Evolutionary conservation across 1,140 invertebrate genomes (phyloP), one percentile per base, ranked within the genome.

Genomic region (Parasteatoda tepidariorum): DNA sequence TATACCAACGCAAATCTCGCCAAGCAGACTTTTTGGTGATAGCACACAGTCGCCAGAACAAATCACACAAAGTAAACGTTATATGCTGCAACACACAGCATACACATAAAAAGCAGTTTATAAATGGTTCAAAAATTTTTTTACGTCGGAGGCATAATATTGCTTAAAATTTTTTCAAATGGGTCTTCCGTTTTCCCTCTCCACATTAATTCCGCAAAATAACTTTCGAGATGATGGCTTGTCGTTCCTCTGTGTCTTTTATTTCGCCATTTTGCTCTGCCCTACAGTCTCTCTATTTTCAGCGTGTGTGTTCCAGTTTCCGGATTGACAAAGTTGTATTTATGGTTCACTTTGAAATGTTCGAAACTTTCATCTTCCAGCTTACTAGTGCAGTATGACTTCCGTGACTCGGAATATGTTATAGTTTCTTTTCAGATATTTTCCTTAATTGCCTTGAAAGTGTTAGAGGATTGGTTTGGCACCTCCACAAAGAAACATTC

Each of bases 281-380:
- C 75, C 34, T 62, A 66, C 22, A 66, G 38, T 48, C 34, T 64
- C 31, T 68, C 38, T 6, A 41, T 13, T 41, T 5, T 41, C 33
- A 75, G 59, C 3, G 48, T 75, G 59, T 83, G 15, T 2, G 34
- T 28, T n/a, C 31, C 84, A 55, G 84, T 85, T 24, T 74, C 84
- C 0, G 70, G 70, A 68, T 84, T 48, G 48, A 67, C 31, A 54
- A 84, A 71, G 31, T 67, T 84, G 9, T 66, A 54, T 24, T 33
- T 83, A 30, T 84, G 84, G 30, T 83, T 81, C 5, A 84, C 84
- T 61, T 48, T 84, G 18, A 54, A 55, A 57, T 83, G 84, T 24
- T 38, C n/a, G 9, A 34, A 55, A 48, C 59, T 55, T 31, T 34
- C 33, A 26, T 83, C 33, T 4, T 33, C 18, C n/a, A 70, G 9